Evolutionary conservation across 2,113 vertebrate genomes (phyloP), one percentile per base, ranked within the genome.

Genomic region (Rhipidura dahli): DNA sequence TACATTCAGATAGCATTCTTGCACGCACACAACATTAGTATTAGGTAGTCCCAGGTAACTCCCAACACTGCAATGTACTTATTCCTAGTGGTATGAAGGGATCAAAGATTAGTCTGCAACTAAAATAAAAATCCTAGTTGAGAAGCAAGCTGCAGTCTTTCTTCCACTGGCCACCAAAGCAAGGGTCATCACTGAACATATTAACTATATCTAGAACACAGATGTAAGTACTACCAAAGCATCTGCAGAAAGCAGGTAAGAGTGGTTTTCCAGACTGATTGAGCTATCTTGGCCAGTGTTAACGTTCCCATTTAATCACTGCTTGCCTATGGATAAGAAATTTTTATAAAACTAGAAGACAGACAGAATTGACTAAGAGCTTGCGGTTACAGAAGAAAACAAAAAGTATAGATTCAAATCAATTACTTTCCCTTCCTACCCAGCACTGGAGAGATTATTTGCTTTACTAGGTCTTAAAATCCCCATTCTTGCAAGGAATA

Each of bases 1-100:
- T 97, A 98, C 98, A 97, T 96, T 94, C 97, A 97, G 94, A 97
- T 97, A 96, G 96, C 95, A 95, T 91, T 97, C 94, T 93, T 95
- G 95, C 96, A 96, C 96, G 22, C 95, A 97, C 95, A 97, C 93
- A 87, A 97, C 87, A 97, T 87, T 94, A 93, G 97, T 79, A 97
- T 97, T 93, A 90, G 79, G 94, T 90, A 95, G 94, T 94, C 92
- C 97, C 86, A 95, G 83, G 87, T 96, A 97, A 93, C 94, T 97
- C 94, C 94, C 96, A 97, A 97, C 89, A 97, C 83, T 95, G 91
- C 85, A 88, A 83, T 76, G 50, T 65, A 84, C 89, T 80, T 93
- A 96, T 71, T 95, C 44, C 79, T 95, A 96, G 84, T 97, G 93
- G 88, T 69, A 95, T 88, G 87, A 95, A 93, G 76, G 88, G 72